Evolutionary conservation across 2,113 vertebrate species (phyloP).

Genomic region (Trachemys scripta): DNA sequence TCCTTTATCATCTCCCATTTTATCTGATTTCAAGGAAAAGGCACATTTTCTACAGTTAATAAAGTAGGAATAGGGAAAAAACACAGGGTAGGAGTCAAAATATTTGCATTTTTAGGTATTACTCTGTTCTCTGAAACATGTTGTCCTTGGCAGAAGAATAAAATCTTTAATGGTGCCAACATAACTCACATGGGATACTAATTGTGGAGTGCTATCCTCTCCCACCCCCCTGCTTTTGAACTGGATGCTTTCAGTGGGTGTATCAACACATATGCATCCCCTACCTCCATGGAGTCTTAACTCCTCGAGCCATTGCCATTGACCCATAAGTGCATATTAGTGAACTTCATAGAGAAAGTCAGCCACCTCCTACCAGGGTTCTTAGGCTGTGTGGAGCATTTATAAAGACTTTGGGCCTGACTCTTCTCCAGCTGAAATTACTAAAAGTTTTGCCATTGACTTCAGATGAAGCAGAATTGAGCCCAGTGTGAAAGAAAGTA

Average conservation of each 20-base stretch:
- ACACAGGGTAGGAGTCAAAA: constrained; percentile 75
- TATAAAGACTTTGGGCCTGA: accelerated
- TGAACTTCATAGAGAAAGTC: not conserved
- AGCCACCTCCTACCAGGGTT: not conserved
- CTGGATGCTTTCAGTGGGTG: not conserved
- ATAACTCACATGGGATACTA: constrained; percentile 63
- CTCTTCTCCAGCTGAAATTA: not conserved
- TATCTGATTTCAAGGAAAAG: constrained; percentile 65
- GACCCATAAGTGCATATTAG: not conserved
- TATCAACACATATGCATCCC: not conserved
- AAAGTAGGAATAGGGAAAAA: constrained; percentile 52
- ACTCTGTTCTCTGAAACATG: constrained; percentile 67
- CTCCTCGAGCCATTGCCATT: not conserved
- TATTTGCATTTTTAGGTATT: constrained; percentile 73
- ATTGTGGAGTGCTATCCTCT: not conserved
- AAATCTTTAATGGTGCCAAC: constrained; percentile 66
- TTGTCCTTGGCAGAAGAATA: constrained; percentile 69
- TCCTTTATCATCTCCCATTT: constrained; percentile 46
- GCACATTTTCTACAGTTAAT: constrained; percentile 62
- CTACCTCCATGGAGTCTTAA: not conserved
- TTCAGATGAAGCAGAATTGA: not conserved
- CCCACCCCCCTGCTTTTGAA: not conserved
- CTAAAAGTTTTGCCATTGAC: not conserved
- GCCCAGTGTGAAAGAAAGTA: not conserved
- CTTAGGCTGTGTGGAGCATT: accelerated